These are phyloP conservation scores for Harpalus rufipes DNA, from an alignment of 2,888 invertebrate genomes.

Conservation along the genomic window DNA sequence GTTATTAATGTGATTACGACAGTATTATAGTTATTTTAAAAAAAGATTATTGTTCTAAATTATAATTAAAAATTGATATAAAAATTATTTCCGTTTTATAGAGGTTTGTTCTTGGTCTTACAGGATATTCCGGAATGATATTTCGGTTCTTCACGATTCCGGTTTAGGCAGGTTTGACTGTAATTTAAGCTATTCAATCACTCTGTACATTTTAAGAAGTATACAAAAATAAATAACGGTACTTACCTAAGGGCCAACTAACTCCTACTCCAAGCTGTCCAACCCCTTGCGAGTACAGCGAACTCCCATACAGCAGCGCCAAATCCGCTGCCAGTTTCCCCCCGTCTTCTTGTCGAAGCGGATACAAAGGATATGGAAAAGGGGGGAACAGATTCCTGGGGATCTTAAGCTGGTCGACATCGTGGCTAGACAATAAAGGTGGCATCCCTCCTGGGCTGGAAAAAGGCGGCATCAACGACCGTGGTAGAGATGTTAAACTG, in stretches of 20 bases:
- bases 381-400: slow-evolving; percentile 85
- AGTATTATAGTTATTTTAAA: too few species aligned
- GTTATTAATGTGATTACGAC: too few species aligned
- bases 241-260: slow-evolving; percentile 77
- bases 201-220: too few species aligned
- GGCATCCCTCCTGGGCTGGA: slow-evolving; percentile 78
- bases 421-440: slow-evolving; percentile 79
- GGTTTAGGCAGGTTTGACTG: too few species aligned
- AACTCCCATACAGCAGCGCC: slow-evolving; percentile 82
- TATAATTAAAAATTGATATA: too few species aligned
- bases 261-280: slow-evolving; percentile 73
- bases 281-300: slow-evolving; percentile 78
- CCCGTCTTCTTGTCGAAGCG: slow-evolving; percentile 81
- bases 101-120: too few species aligned
- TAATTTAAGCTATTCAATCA: too few species aligned
- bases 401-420: slow-evolving; percentile 80
- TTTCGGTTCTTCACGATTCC: too few species aligned
- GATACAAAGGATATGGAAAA: slow-evolving; percentile 85
- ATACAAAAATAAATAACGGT: too few species aligned
- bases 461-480: slow-evolving; percentile 77
- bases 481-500: slow-evolving; percentile 75
- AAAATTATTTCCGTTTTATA: too few species aligned
- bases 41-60: too few species aligned
- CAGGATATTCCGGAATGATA: too few species aligned
- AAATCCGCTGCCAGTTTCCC: slow-evolving; percentile 84